These are phyloP conservation scores for Bicyclus anynana DNA, from an alignment of 1,140 invertebrate species.

Conservation along the genomic window DNA sequence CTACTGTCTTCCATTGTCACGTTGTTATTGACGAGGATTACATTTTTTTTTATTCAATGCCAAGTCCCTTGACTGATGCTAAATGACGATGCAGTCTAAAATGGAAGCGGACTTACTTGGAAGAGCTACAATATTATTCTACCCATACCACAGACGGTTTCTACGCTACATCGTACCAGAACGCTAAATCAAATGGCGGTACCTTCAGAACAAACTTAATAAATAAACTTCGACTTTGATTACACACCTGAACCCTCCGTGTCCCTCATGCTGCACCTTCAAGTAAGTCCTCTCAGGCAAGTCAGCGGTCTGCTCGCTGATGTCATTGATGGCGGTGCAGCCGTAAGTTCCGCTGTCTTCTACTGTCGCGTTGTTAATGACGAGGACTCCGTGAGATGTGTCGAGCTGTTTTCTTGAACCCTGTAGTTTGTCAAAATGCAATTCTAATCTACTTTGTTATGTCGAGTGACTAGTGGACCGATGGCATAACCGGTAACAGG, in stretches of 20 bases:
- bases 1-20: conserved; percentile 81
- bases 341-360: conserved; percentile 85
- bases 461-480: too few species aligned
- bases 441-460: too few species aligned
- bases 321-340: conserved; percentile 76
- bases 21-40: conserved; percentile 81
- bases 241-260: conserved; percentile 39
- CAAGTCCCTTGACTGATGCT: too few species aligned
- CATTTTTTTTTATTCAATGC: too few species aligned
- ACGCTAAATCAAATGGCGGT: too few species aligned
- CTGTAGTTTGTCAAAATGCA: conserved; percentile 20
- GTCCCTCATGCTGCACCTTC: conserved; percentile 49
- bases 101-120: too few species aligned
- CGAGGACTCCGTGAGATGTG: conserved; percentile 80
- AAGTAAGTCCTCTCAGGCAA: conserved; percentile 49
- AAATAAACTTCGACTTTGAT: neutral
- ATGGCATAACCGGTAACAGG: too few species aligned
- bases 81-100: too few species aligned
- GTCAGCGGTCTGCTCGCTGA: conserved; percentile 52
- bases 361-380: conserved; percentile 79
- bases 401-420: conserved; percentile 69
- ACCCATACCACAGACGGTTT: too few species aligned
- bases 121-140: too few species aligned
- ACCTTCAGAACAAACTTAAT: too few species aligned
- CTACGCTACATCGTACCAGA: too few species aligned